phyloP scores from a whole-genome alignment of 2,797 vertebrate genomes.

The Pangasius krempfi region DNA sequence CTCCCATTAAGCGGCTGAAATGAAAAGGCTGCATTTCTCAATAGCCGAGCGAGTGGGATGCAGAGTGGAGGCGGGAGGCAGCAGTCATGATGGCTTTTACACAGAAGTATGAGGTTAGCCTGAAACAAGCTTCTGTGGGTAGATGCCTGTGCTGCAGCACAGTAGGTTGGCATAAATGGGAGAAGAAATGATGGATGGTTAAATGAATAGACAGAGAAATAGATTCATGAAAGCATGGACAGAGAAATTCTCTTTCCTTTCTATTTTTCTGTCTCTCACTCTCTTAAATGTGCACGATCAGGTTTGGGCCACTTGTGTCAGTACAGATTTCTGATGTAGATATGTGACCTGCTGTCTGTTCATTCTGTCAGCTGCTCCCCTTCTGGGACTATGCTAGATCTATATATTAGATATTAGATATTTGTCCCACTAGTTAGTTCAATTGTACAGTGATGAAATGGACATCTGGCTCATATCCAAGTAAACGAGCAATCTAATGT shows the following conservation, averaged over 20 bases:
- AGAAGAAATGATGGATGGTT: slow-evolving; percentile 18
- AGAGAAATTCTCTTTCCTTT: neutral
- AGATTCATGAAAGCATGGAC: slow-evolving; percentile 1
- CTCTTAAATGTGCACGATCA: neutral
- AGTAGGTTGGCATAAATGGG: neutral
- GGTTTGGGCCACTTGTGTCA: neutral
- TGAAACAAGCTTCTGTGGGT: slow-evolving; percentile 15
- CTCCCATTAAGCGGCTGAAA: slow-evolving; percentile 58
- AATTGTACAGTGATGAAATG: neutral
- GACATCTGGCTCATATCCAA: neutral
- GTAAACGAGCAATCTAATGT: neutral
- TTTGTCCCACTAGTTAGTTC: neutral
- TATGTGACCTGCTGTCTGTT: slow-evolving; percentile 48
- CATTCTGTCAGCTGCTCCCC: slow-evolving; percentile 40
- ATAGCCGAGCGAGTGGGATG: slow-evolving; percentile 45
- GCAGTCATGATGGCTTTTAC: slow-evolving; percentile 46
- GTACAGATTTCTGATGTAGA: neutral
- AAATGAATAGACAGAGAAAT: slow-evolving; percentile 6
- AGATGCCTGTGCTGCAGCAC: slow-evolving; percentile 10
- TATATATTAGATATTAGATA: neutral
- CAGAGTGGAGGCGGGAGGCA: slow-evolving; percentile 45
- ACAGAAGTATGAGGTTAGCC: slow-evolving; percentile 21
- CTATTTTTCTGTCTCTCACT: neutral
- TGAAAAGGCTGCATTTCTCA: slow-evolving; percentile 56
- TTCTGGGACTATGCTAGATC: neutral